A percentile compares a stretch with the other conserved stretches of the same genome.
These are phyloP conservation scores for Cantharis rufa DNA, from an alignment of 2,888 invertebrate species.

Conservation along the genomic window DNA sequence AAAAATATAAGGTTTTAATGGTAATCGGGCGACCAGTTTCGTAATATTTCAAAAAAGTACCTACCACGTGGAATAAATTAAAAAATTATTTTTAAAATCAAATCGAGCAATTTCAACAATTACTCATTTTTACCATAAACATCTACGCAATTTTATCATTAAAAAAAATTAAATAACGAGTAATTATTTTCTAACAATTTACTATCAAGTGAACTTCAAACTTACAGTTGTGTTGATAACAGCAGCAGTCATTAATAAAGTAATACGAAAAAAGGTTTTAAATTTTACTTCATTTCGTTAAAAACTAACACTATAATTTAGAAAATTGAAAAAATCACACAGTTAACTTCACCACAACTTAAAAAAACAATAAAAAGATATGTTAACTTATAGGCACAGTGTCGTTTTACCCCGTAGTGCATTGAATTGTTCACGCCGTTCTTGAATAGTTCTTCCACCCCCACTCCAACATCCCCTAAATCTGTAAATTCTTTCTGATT, in stretches of 20 bases:
- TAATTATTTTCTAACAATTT: neutral
- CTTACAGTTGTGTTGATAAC: constrained; percentile 25
- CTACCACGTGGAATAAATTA: neutral
- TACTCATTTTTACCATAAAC: neutral
- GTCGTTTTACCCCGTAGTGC: constrained; percentile 27
- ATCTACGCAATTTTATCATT: neutral
- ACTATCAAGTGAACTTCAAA: constrained; percentile 2
- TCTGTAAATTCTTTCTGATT: constrained; percentile 48
- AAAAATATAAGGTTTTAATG: neutral
- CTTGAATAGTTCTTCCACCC: constrained; percentile 46
- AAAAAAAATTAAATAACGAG: neutral
- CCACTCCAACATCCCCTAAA: constrained; percentile 43
- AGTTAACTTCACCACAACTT: constrained; percentile 3
- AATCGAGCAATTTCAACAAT: neutral
- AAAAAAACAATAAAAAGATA: constrained; percentile 6
- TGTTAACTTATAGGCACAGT: constrained; percentile 19
- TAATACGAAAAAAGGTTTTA: neutral
- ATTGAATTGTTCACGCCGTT: constrained; percentile 42
- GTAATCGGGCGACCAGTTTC: neutral
- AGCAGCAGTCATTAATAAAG: constrained; percentile 23
- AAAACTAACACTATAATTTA: neutral
- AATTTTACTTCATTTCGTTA: neutral
- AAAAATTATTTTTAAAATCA: neutral
- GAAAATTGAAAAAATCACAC: neutral
- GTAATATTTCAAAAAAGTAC: neutral